These are phyloP conservation scores for Drosophila barbarae DNA, from an alignment of 2,888 invertebrate species.

Conservation along the genomic window DNA sequence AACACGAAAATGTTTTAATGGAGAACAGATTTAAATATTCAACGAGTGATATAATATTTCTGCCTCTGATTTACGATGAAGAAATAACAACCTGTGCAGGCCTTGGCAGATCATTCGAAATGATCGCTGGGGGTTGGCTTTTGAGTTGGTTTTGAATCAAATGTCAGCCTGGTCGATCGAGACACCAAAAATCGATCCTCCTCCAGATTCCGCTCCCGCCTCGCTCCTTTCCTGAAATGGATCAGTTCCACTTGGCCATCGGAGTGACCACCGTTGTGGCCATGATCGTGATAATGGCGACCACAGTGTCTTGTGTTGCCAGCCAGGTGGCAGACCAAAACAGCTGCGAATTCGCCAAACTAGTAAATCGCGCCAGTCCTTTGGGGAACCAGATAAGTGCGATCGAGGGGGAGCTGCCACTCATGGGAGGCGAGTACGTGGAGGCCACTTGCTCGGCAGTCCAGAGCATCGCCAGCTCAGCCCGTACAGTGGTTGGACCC, in stretches of 20 bases:
- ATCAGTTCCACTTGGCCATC: slow-evolving; percentile 26
- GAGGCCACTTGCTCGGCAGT: slow-evolving; percentile 14
- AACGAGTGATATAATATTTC: background rate
- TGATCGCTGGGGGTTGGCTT: no score
- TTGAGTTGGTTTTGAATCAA: background rate
- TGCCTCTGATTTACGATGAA: background rate
- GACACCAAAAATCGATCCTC: background rate
- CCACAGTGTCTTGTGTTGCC: slow-evolving; percentile 5
- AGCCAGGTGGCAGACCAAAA: background rate
- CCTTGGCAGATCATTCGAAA: slow-evolving; percentile 3
- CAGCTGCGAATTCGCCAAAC: background rate
- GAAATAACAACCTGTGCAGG: background rate
- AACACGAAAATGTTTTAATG: background rate
- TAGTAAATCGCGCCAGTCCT: slow-evolving; percentile 11
- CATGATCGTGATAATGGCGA: slow-evolving; percentile 18
- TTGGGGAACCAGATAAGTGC: slow-evolving; percentile 12
- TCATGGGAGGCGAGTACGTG: slow-evolving; percentile 15
- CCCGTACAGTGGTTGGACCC: slow-evolving; percentile 1
- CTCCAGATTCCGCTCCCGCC: background rate
- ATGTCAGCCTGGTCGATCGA: background rate
- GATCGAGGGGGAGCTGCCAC: slow-evolving; percentile 9
- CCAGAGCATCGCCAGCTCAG: slow-evolving; percentile 1
- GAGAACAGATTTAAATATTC: background rate
- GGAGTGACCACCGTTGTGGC: slow-evolving; percentile 31
- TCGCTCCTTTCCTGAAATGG: slow-evolving; percentile 6